Evolutionary conservation across 64 coral and sea anemone genomes (phyloP).

Genomic region (Astreopora myriophthalma): DNA sequence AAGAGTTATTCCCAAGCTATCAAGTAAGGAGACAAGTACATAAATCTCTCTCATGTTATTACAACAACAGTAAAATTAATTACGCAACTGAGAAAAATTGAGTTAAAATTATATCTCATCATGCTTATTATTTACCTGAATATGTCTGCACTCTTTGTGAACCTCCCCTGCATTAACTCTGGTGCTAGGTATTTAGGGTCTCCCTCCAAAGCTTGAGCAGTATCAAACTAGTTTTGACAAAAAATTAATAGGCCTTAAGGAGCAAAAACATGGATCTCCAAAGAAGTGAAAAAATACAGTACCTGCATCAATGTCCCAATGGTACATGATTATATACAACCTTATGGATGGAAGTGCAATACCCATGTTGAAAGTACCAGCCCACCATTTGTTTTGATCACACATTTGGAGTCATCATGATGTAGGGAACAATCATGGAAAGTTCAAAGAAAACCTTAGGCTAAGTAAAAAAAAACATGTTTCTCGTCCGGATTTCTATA

Average conservation of each 20-base stretch:
- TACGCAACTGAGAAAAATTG: background rate
- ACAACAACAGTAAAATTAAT: too few species aligned
- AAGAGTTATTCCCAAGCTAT: slow-evolving; percentile 89
- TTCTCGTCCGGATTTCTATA: too few species aligned
- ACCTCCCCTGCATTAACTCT: slow-evolving; percentile 91
- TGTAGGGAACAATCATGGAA: too few species aligned
- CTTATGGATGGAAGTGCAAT: too few species aligned
- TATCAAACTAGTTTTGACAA: slow-evolving; percentile 34
- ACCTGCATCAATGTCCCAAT: too few species aligned
- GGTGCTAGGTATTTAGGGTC: slow-evolving; percentile 95
- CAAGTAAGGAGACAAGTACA: background rate
- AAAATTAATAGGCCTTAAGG: background rate
- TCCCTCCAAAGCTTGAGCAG: slow-evolving; percentile 82
- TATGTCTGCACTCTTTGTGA: slow-evolving; percentile 95
- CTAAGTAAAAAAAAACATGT: too few species aligned
- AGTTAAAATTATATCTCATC: background rate
- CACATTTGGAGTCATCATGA: too few species aligned
- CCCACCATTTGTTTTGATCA: too few species aligned
- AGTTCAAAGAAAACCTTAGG: too few species aligned
- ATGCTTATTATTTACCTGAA: slow-evolving; percentile 66
- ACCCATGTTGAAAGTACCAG: too few species aligned
- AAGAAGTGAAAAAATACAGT: background rate
- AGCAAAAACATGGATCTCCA: too few species aligned
- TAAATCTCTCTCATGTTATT: background rate
- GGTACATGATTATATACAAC: too few species aligned